These are phyloP conservation scores for Drosophila truncata DNA, from an alignment of 1,140 invertebrate species.

Conservation along the genomic window DNA sequence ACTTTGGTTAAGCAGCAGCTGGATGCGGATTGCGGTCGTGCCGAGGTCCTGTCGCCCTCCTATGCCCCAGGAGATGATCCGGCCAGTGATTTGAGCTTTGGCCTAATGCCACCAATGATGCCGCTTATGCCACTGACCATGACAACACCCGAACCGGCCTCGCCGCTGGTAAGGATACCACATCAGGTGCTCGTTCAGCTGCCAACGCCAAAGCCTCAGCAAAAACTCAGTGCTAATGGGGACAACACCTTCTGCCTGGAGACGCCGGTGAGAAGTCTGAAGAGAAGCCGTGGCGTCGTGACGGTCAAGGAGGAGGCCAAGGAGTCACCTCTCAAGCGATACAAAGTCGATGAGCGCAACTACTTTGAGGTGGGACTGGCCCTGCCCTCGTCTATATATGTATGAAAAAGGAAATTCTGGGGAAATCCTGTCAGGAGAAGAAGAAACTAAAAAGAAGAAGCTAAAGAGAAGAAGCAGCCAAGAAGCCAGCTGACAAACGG, in stretches of 20 bases:
- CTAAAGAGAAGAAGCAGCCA: background rate
- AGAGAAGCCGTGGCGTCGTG: constrained; percentile 33
- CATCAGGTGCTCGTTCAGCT: constrained; percentile 45
- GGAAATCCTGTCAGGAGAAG: background rate
- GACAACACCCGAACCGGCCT: constrained; percentile 52
- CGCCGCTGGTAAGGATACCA: constrained; percentile 38
- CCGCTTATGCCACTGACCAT: constrained; percentile 23
- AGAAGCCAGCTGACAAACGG: constrained; percentile 79
- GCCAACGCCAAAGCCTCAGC: constrained; percentile 34
- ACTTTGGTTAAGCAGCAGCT: constrained; percentile 77
- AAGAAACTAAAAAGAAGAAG: background rate
- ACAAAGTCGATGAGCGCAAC: constrained; percentile 71
- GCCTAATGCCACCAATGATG: constrained; percentile 32
- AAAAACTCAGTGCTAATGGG: background rate
- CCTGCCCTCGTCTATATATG: constrained; percentile 79
- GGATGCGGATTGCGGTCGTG: constrained; percentile 33
- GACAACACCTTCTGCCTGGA: constrained; percentile 68
- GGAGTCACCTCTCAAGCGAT: constrained; percentile 72
- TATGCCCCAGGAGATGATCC: constrained; percentile 83
- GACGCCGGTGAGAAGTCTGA: constrained; percentile 58
- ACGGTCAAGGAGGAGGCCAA: constrained; percentile 8
- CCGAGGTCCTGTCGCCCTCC: constrained; percentile 72
- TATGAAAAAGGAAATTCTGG: constrained; percentile 24
- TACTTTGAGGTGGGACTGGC: constrained; percentile 82
- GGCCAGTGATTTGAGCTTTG: constrained; percentile 78